phyloP scores from a whole-genome alignment of 2,797 vertebrate species.

The Acipenser oxyrinchus region DNA sequence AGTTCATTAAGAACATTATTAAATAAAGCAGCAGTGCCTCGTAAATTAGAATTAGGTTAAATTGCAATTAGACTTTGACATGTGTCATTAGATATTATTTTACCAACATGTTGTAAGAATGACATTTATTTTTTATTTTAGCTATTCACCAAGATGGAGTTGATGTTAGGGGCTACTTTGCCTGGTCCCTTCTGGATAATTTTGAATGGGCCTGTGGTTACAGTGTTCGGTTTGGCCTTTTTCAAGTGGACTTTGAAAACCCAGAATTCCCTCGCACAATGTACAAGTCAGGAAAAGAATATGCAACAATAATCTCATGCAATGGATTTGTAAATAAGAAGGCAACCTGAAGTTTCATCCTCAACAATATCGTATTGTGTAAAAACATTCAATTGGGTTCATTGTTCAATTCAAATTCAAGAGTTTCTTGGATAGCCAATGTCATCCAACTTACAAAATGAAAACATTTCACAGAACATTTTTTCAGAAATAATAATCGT shows the following conservation, averaged over 20 bases:
- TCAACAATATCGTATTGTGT: neutral
- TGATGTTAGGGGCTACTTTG: slow-evolving; percentile 57
- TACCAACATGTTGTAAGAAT: too few relatives aligned
- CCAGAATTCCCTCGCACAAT: slow-evolving; percentile 42
- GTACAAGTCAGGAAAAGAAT: slow-evolving; percentile 65
- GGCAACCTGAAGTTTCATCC: neutral
- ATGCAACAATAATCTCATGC: slow-evolving; percentile 57
- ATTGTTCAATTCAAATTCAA: too few relatives aligned
- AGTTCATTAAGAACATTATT: too few relatives aligned
- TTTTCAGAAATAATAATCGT: too few relatives aligned
- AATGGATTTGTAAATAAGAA: slow-evolving; percentile 28
- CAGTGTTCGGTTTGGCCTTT: slow-evolving; percentile 66
- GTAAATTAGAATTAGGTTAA: too few relatives aligned
- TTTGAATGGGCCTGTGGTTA: slow-evolving; percentile 70
- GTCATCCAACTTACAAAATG: too few relatives aligned
- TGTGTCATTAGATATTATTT: too few relatives aligned
- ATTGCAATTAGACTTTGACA: too few relatives aligned
- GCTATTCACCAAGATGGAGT: slow-evolving; percentile 52
- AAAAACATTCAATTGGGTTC: too few relatives aligned
- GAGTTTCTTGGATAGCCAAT: too few relatives aligned
- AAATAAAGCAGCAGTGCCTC: too few relatives aligned
- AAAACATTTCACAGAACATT: too few relatives aligned
- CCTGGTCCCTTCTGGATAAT: slow-evolving; percentile 71
- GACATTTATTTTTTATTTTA: slow-evolving; percentile 34
- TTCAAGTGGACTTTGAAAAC: slow-evolving; percentile 65